Percentiles rank a stretch among this genome's conserved stretches.
phyloP scores from a whole-genome alignment of 2,797 vertebrate genomes.

The Rhinella marina region DNA sequence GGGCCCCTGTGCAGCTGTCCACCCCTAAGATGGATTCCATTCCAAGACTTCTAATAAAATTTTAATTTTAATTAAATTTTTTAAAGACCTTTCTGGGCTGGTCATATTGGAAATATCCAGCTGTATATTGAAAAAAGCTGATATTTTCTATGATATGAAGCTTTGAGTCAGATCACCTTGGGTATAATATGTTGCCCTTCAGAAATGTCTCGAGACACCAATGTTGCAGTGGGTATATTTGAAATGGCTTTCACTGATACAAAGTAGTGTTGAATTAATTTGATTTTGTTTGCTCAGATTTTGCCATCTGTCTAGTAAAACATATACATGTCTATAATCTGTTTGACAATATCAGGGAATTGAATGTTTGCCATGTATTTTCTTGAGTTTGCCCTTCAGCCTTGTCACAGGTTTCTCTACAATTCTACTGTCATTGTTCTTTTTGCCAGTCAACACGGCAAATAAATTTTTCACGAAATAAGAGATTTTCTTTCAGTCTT shows the following conservation, averaged over 20 bases:
- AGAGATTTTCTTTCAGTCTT: constrained; percentile 32
- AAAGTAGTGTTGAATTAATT: constrained; percentile 47
- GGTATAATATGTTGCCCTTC: constrained; percentile 28
- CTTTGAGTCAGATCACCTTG: constrained; percentile 43
- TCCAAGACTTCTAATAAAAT: no score
- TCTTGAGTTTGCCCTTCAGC: constrained; percentile 55
- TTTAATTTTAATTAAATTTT: no score
- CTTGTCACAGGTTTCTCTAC: constrained; percentile 20
- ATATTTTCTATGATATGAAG: not conserved
- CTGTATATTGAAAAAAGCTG: not conserved
- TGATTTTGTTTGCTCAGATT: constrained; percentile 53
- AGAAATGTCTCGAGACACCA: constrained; percentile 35
- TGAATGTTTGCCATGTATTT: constrained; percentile 40
- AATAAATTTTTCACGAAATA: constrained; percentile 47
- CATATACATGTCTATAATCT: constrained; percentile 58
- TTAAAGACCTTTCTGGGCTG: no score
- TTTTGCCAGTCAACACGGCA: constrained; percentile 33
- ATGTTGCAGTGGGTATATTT: constrained; percentile 33
- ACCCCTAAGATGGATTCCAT: no score
- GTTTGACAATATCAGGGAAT: constrained; percentile 56
- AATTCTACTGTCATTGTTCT: constrained; percentile 50
- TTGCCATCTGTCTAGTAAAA: constrained; percentile 40
- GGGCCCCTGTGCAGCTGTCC: no score
- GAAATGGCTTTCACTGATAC: constrained; percentile 36
- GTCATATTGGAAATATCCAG: no score